These are phyloP conservation scores for Drosophila pseudoobscura DNA, from an alignment of 1,140 invertebrate genomes.

Conservation along the genomic window DNA sequence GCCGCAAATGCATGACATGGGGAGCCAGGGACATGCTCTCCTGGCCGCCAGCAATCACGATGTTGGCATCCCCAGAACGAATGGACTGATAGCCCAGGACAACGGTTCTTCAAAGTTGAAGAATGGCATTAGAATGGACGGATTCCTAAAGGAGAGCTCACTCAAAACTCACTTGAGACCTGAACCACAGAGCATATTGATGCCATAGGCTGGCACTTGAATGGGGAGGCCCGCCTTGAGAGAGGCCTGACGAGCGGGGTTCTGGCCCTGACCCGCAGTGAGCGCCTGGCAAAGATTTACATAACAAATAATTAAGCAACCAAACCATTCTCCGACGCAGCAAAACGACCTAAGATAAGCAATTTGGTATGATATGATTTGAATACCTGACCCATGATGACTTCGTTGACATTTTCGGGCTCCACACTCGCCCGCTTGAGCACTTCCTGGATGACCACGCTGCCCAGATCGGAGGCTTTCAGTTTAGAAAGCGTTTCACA, in stretches of 20 bases:
- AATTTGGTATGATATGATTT: not conserved
- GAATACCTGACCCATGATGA: slow-evolving; percentile 93
- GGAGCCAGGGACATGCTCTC: slow-evolving; percentile 93
- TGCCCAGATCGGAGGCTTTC: slow-evolving; percentile 89
- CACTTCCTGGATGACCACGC: slow-evolving; percentile 90
- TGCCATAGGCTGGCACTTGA: slow-evolving; percentile 88
- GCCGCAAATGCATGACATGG: slow-evolving; percentile 88
- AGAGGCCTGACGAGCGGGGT: slow-evolving; percentile 92
- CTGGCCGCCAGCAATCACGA: slow-evolving; percentile 93
- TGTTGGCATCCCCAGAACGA: slow-evolving; percentile 87
- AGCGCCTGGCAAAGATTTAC: slow-evolving; percentile 85
- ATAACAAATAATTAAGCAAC: slow-evolving; percentile 35
- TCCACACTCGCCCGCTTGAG: slow-evolving; percentile 86
- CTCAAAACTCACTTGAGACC: slow-evolving; percentile 88
- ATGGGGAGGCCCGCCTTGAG: slow-evolving; percentile 91
- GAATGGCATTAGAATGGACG: not conserved
- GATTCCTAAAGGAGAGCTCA: not conserved
- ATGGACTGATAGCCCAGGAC: slow-evolving; percentile 89
- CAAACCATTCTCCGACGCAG: not conserved
- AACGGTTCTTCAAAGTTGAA: slow-evolving; percentile 85
- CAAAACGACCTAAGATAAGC: slow-evolving; percentile 5
- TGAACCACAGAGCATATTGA: slow-evolving; percentile 95
- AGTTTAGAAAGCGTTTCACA: slow-evolving; percentile 88
- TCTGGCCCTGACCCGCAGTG: slow-evolving; percentile 91
- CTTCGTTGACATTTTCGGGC: slow-evolving; percentile 89